These are phyloP conservation scores for Andinoacara biseriatus DNA, from an alignment of 2,113 vertebrate genomes.

Conservation along the genomic window DNA sequence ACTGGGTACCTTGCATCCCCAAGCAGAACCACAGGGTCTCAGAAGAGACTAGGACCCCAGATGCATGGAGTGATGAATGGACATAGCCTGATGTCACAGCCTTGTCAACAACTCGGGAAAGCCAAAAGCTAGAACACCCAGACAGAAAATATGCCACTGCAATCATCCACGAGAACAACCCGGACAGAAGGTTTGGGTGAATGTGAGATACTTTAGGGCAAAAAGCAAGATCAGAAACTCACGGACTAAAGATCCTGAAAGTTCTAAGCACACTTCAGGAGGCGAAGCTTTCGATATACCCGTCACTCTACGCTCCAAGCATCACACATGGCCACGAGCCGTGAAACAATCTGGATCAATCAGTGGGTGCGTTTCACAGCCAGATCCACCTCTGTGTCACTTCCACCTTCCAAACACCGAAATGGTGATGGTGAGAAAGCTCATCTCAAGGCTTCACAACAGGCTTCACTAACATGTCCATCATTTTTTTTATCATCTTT, in stretches of 20 bases:
- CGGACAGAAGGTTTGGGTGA: neutral
- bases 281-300: rapidly evolving
- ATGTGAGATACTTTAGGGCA: no score
- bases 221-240: neutral
- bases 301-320: rapidly evolving
- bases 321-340: neutral
- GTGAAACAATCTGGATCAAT: neutral
- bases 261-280: rapidly evolving
- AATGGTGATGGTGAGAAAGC: neutral
- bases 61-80: neutral
- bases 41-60: neutral
- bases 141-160: neutral
- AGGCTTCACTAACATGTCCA: rapidly evolving
- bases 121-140: neutral
- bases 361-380: neutral
- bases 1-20: rapidly evolving
- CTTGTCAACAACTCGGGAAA: neutral
- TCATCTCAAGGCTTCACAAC: no score
- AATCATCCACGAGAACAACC: neutral
- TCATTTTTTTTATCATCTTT: neutral
- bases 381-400: neutral
- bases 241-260: neutral
- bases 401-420: neutral
- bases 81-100: neutral
- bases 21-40: neutral